Evolutionary conservation across 2,113 vertebrate genomes (phyloP), one percentile per base, ranked within the genome.

Genomic region (Pachycephala philippinensis): DNA sequence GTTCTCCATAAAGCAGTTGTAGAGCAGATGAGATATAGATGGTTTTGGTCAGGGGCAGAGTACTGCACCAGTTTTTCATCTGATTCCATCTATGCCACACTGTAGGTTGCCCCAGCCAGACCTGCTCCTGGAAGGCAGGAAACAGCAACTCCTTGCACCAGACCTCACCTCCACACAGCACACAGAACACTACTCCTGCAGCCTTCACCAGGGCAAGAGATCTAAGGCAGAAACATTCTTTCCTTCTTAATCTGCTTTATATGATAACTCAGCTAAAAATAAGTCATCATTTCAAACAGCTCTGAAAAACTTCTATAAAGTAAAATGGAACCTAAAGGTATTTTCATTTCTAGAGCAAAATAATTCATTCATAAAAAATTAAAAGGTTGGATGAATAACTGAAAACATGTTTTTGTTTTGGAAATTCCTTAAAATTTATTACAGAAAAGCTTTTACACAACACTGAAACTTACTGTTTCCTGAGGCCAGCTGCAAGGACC

Each of bases 401-500:
- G 15, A 80, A 71, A 49, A 60, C 33, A 4, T 71, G 19, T 23
- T 75, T 84, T 84, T 15, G 3, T 42, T 93, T 66, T 66, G 33
- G 24, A 88, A 93, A 57, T 50, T 74, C 30, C 21, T 91, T 63
- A 56, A 57, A 39, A 28, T 56, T 44, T 91, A 37, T 60, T 66
- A 72, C 22, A 14, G 85, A 71, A n/a, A 40, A 40, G 30, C 37
- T 84, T 39, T 57, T 59, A 63, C 10, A n/a, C 15, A 65, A 19
- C 40, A 60, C 1, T 60, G 45, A 61, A 92, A 95, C 98, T 98
- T 98, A 99, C 99, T 98, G 98, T 97, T 98, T 99, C 94, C 98
- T 98, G 93, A 99, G 98, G 63, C 99, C 99, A 70, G 99, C 99
- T 90, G 99, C 99, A 95, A 99, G 98, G 93, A 99, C 99, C 99